Evolutionary conservation across 2,797 vertebrate genomes (phyloP).

Genomic region (Pangasius macronema): DNA sequence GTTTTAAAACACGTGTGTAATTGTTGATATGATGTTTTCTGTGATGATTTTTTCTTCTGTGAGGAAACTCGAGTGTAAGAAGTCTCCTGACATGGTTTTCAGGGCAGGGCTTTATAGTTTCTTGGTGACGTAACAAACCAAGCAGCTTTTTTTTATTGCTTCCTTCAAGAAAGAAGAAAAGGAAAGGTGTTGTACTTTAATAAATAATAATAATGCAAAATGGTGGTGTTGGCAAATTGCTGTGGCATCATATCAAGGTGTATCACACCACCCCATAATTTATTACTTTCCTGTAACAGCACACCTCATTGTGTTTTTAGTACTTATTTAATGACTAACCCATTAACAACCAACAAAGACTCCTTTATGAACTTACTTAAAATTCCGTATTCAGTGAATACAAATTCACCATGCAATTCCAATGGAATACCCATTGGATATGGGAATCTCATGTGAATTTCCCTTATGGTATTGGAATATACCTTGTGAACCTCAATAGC

Average conservation of each 20-base stretch:
- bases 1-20: background rate
- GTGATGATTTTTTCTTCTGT: too few species aligned
- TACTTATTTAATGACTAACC: background rate
- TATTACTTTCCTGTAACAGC: background rate
- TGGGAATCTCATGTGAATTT: background rate
- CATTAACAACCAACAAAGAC: background rate
- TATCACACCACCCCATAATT: background rate
- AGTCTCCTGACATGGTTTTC: background rate
- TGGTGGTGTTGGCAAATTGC: background rate
- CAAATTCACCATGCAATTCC: background rate
- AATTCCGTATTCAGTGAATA: background rate
- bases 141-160: background rate
- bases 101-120: background rate
- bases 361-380: background rate
- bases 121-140: background rate
- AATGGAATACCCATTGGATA: background rate
- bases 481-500: conserved; percentile 73
- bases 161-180: background rate
- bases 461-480: background rate
- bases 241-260: background rate
- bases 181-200: background rate
- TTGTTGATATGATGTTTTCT: background rate
- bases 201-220: background rate
- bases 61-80: background rate
- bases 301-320: background rate